Percentiles rank a stretch among this genome's conserved stretches.
These are phyloP conservation scores for Mus minutoides DNA, from an alignment of 2,797 vertebrate species.

Conservation along the genomic window DNA sequence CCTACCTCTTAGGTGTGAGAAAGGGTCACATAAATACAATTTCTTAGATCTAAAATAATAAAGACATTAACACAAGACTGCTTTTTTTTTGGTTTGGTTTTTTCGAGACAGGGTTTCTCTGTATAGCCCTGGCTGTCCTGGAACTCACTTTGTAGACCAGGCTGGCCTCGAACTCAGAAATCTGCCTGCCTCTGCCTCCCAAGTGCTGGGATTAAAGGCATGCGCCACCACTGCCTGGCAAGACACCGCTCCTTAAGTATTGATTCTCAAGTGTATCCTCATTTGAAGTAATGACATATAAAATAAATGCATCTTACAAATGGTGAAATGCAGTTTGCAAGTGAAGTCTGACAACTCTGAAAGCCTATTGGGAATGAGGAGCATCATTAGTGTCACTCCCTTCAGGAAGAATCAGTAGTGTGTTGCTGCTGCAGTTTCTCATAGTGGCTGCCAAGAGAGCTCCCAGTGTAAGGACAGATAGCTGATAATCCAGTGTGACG, in stretches of 20 bases:
- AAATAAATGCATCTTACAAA: slow-evolving; percentile 17
- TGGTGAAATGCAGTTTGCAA: background rate
- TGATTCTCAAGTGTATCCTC: background rate
- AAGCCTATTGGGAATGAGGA: background rate
- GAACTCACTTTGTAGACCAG: too few relatives aligned
- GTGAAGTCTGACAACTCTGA: background rate
- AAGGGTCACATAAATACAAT: background rate
- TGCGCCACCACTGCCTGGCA: too few relatives aligned
- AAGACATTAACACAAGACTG: slow-evolving; percentile 40
- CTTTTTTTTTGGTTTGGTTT: too few relatives aligned
- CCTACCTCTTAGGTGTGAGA: background rate
- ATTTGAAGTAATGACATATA: slow-evolving; percentile 25
- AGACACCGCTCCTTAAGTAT: background rate
- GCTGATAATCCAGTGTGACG: background rate
- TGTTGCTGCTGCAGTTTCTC: background rate
- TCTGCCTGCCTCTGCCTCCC: too few relatives aligned
- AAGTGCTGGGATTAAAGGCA: too few relatives aligned
- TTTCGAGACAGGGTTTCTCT: too few relatives aligned
- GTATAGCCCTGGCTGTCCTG: too few relatives aligned
- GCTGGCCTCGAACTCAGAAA: too few relatives aligned
- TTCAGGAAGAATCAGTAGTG: background rate
- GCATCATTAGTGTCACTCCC: background rate
- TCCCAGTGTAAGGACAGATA: background rate
- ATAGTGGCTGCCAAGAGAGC: background rate
- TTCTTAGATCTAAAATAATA: background rate